Conservation (phyloP, 2,888 invertebrate genomes). For the Standfussiana lucernea region DNA sequence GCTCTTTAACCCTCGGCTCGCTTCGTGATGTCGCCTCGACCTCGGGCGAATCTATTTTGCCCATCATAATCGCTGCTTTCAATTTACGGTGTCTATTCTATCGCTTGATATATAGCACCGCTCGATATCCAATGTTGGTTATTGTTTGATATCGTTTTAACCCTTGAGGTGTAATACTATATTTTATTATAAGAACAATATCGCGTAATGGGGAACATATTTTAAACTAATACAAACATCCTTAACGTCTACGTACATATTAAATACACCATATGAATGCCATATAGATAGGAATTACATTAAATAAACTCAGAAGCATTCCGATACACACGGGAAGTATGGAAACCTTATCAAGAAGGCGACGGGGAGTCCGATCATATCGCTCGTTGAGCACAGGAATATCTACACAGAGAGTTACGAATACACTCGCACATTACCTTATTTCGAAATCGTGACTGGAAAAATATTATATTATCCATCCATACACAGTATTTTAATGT, state of each 20-base stretch:
- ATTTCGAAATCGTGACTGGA: constrained; percentile 82
- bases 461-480: constrained; percentile 74
- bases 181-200: constrained; percentile 50
- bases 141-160: constrained; percentile 72
- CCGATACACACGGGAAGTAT: constrained; percentile 88
- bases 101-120: constrained; percentile 79
- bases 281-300: constrained; percentile 82
- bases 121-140: constrained; percentile 72
- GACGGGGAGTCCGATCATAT: constrained; percentile 89
- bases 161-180: constrained; percentile 51
- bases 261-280: constrained; percentile 67
- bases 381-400: constrained; percentile 81
- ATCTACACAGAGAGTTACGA: constrained; percentile 83
- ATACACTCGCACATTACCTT: constrained; percentile 80
- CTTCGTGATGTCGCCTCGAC: constrained; percentile 89
- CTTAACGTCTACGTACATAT: constrained; percentile 65
- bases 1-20: constrained; percentile 86
- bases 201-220: constrained; percentile 23
- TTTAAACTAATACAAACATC: constrained; percentile 47
- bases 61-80: constrained; percentile 89
- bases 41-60: constrained; percentile 86
- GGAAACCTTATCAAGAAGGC: constrained; percentile 90
- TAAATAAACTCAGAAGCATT: constrained; percentile 88
- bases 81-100: constrained; percentile 88
- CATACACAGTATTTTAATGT: constrained; percentile 72